A percentile compares a stretch with the other conserved stretches of the same genome.
phyloP scores from a whole-genome alignment of 2,113 vertebrate genomes.

The Melanerpes aurifrons region DNA sequence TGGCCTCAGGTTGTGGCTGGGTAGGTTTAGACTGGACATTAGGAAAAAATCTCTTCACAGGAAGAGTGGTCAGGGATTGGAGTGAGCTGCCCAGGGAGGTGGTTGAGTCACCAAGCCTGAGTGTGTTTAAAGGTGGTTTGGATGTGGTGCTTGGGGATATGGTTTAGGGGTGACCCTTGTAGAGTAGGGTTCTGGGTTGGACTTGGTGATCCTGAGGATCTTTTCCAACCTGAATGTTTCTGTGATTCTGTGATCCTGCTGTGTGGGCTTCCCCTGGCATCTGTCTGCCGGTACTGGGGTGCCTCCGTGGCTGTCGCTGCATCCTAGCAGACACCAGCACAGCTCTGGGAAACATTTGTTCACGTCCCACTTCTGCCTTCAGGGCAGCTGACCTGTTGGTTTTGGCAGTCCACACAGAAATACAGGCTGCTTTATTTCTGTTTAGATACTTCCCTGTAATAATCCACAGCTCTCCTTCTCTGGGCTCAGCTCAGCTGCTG shows the following conservation, averaged over 20 bases:
- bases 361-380: not conserved
- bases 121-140: too few relatives aligned
- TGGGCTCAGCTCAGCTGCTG: not conserved
- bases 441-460: not conserved
- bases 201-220: too few relatives aligned
- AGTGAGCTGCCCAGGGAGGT: too few relatives aligned
- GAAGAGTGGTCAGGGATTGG: too few relatives aligned
- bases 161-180: too few relatives aligned
- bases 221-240: too few relatives aligned
- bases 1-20: too few relatives aligned
- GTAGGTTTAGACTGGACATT: too few relatives aligned
- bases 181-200: too few relatives aligned
- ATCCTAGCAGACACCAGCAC: not conserved
- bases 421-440: not conserved
- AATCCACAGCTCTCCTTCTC: not conserved
- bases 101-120: too few relatives aligned
- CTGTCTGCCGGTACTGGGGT: not conserved
- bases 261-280: not conserved
- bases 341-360: not conserved
- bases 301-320: not conserved
- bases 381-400: not conserved
- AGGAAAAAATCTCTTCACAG: too few relatives aligned
- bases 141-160: too few relatives aligned
- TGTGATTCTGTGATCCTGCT: not conserved
- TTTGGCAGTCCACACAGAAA: constrained; percentile 3